These are phyloP conservation scores for Botia almorhae DNA, from an alignment of 2,797 vertebrate species.

Conservation along the genomic window DNA sequence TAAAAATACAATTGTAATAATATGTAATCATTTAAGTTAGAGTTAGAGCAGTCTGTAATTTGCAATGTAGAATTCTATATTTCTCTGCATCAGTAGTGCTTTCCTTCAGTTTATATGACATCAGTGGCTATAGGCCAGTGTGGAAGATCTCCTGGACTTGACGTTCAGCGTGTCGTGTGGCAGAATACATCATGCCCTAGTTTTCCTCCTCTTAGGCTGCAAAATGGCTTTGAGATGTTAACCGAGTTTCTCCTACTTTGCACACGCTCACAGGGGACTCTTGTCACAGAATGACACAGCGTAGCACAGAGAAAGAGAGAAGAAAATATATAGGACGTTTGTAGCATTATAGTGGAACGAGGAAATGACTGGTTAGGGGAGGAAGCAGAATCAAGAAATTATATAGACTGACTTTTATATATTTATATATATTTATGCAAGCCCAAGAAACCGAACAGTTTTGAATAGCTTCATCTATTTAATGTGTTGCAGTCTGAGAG, in stretches of 20 bases:
- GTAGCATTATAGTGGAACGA: too few relatives aligned
- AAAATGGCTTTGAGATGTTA: constrained; percentile 34
- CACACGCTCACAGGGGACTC: constrained; percentile 27
- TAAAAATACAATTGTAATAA: background rate
- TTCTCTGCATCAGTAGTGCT: background rate
- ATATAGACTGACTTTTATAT: too few relatives aligned
- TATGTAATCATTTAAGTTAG: constrained; percentile 1
- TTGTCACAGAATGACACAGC: constrained; percentile 26
- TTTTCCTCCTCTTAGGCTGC: constrained; percentile 44
- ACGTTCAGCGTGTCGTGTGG: constrained; percentile 7
- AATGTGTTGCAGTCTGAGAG: too few relatives aligned
- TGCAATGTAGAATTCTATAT: constrained; percentile 6
- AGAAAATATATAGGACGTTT: background rate
- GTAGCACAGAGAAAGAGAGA: background rate
- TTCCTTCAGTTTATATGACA: constrained; percentile 5
- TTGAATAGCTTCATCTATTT: too few relatives aligned
- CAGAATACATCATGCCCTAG: constrained; percentile 51
- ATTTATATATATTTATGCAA: too few relatives aligned
- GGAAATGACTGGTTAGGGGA: too few relatives aligned
- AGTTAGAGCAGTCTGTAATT: constrained; percentile 11
- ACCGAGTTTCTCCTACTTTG: constrained; percentile 24
- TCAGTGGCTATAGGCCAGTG: constrained; percentile 21
- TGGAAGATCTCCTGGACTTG: constrained; percentile 26
- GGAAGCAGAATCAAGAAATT: too few relatives aligned
- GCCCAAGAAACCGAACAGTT: too few relatives aligned